Base-by-base conservation (phyloP, 2,113 vertebrate genomes). In the Electrona antarctica region DNA sequence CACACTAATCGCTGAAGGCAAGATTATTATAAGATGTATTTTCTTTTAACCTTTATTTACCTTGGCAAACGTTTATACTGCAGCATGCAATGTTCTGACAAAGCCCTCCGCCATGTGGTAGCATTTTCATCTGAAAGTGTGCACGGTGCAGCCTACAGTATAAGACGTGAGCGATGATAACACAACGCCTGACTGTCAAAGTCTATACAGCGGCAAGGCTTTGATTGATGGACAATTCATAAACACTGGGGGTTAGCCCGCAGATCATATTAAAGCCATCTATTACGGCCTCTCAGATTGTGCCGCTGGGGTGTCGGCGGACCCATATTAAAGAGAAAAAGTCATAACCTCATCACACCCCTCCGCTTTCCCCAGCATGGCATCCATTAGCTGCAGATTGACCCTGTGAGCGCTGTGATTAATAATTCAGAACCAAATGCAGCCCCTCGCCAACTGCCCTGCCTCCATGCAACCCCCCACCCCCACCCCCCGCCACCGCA, bases 351-450 rank as follows among this genome's bases (percentile, higher is more conserved):
- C 85, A 79, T 89, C 84, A 69, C 68, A 71, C 62, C 60, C 8
- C 14, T 66, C 45, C 55, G 56, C 33, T 41, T 4, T 41, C 61
- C 73, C 79, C 68, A 78, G 59, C 68, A 71, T 58, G 45, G 80
- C 78, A 76, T 84, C 79, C 83, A 87, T 90, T 87, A 89, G 83
- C 77, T 70, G 70, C 49, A 1, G 74, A 13, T 66, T 78, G 82
- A 90, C 88, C 85, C 78, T 60, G 61, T 76, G 74, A 78, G 71
- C 83, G 60, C 45, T 68, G 72, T 88, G 80, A 88, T 92, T 84
- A 88, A 89, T 90, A 89, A 83, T 90, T 88, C 72, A 86, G 71
- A 41, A 79, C 77, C 80, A 77, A 86, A 80, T 76, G 75, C 71
- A 70, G 73, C 77, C 65, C 79, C 33, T 41, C 33, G 33, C 33